These are phyloP conservation scores for Oscheius sp. DNA, from an alignment of 2,888 invertebrate genomes.

Conservation along the genomic window DNA sequence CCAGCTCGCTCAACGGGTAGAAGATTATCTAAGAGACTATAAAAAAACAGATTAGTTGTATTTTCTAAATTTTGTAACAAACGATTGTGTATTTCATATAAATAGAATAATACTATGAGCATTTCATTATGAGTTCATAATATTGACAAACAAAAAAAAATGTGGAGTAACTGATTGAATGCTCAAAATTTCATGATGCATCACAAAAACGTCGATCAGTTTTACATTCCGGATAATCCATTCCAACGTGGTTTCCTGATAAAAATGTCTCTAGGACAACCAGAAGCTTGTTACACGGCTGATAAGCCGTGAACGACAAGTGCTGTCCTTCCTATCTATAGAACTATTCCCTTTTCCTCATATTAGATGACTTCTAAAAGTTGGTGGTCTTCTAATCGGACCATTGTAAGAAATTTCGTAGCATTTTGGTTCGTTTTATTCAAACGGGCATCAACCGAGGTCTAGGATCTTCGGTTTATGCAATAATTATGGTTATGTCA, in stretches of 20 bases:
- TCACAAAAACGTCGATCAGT: no score
- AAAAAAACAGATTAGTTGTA: conserved; percentile 40
- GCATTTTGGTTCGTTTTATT: conserved; percentile 14
- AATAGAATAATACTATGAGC: background rate
- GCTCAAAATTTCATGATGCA: no score
- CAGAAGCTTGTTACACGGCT: conserved; percentile 13
- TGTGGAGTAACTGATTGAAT: background rate
- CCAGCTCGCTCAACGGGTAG: conserved; percentile 47
- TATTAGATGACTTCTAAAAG: background rate
- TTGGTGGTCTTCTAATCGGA: conserved; percentile 5
- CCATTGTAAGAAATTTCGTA: background rate
- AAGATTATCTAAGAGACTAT: conserved; percentile 54
- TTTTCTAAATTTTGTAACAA: background rate
- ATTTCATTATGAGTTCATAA: background rate
- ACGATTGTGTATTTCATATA: no score
- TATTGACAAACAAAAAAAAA: no score
- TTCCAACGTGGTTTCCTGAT: conserved; percentile 20
- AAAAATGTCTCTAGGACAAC: background rate
- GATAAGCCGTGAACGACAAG: conserved; percentile 13
- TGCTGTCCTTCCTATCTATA: background rate
- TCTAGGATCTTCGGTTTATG: conserved; percentile 83
- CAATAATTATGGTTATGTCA: conserved; percentile 88
- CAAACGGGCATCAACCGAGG: background rate
- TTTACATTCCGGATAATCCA: background rate
- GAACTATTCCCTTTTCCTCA: background rate